Percentiles rank a stretch among this genome's conserved stretches.
phyloP scores from a whole-genome alignment of 2,797 vertebrate species.

The Tachyglossus aculeatus region DNA sequence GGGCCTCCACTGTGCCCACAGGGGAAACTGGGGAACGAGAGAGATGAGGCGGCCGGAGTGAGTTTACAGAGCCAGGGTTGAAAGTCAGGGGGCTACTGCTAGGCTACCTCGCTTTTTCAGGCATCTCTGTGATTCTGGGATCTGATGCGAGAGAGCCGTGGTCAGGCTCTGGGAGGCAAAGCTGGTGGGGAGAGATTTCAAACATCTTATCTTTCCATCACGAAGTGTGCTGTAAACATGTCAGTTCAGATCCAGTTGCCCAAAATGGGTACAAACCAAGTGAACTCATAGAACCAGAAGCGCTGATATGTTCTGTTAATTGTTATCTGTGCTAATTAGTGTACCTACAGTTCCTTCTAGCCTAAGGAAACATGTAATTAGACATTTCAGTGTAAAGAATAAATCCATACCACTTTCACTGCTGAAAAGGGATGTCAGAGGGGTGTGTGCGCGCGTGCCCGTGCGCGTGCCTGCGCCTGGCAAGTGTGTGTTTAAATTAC shows the following conservation, averaged over 20 bases:
- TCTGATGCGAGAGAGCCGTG: background rate
- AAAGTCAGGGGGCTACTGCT: background rate
- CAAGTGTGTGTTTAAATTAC: background rate
- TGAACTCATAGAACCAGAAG: background rate
- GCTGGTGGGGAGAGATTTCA: background rate
- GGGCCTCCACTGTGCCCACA: background rate
- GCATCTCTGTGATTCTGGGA: too few species aligned
- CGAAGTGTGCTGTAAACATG: background rate
- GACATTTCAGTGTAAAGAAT: background rate
- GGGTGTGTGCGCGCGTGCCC: too few species aligned
- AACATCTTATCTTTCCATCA: background rate
- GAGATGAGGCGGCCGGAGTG: background rate
- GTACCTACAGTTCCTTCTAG: background rate
- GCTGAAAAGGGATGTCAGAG: background rate
- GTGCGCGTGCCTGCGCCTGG: background rate
- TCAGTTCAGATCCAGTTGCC: background rate
- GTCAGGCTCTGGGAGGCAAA: background rate
- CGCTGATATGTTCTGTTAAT: background rate
- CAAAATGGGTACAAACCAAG: background rate
- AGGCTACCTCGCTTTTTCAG: background rate
- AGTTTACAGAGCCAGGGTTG: background rate
- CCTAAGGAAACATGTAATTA: constrained; percentile 32
- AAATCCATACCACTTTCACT: background rate
- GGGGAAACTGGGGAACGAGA: background rate
- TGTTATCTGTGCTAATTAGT: constrained; percentile 17